Evolutionary conservation across 1,140 invertebrate species (phyloP), one percentile per base, ranked within the genome.

Genomic region (Pinna nobilis): DNA sequence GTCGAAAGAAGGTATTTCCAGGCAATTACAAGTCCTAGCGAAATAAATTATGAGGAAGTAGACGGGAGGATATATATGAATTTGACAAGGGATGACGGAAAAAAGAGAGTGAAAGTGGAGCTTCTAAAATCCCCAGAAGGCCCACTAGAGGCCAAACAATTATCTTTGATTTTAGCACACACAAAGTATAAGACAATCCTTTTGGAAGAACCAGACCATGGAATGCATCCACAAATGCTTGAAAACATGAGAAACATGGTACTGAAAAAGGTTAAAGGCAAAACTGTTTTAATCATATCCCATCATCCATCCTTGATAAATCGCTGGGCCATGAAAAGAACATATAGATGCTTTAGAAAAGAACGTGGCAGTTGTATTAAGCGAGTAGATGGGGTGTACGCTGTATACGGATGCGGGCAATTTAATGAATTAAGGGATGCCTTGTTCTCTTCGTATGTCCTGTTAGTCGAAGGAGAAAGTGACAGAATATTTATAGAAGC

Each of bases 141-240:
- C n/a, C 44, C 69, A 13, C 25, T 74, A 23, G 72, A 69, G 32
- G 65, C 65, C 23, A 67, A 64, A 50, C 59, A 69, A n/a, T 23
- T 69, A 6, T 44, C 72, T 4, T 47, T 74, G 35, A 30, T 74
- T 32, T 35, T 74, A n/a, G 25, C 72, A 20, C 59, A 69, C 32
- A 69, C 28, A 32, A 33, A 68, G 49, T 49, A 55, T 30, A 32
- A 49, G 13, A 64, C 72, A 9, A 2, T 74, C 18, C 32, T 28
- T 25, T 47, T 64, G 9, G 72, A 74, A 30, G 72, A 74, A 23
- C 57, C 66, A 1, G 72, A 74, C 37, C 25, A 59, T 47, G 65
- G 65, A 13, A 74, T 74, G 72, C 72, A 74, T 37, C 57, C 66
- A 0, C 59, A 68, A 51, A 69, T 69, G 65, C 55, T 74, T 53